These are phyloP conservation scores for Pangasius macronema DNA, from an alignment of 2,797 vertebrate species.

Conservation along the genomic window DNA sequence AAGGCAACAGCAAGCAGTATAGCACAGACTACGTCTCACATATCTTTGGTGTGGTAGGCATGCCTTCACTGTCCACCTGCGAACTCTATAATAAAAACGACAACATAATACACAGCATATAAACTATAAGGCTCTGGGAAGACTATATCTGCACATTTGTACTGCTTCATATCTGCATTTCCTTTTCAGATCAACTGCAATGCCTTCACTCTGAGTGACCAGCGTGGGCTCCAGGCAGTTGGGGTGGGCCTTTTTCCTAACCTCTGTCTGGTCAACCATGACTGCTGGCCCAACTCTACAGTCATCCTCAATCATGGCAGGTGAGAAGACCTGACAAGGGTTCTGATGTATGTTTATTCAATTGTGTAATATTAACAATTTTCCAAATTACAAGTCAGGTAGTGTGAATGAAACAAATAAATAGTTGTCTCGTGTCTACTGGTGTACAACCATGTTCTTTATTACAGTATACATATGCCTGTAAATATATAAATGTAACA, in stretches of 20 bases:
- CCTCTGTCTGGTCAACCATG: constrained; percentile 90
- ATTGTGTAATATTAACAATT: neutral
- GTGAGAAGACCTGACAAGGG: constrained; percentile 71
- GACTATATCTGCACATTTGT: neutral
- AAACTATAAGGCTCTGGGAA: neutral
- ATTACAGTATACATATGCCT: neutral
- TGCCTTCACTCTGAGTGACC: constrained; percentile 90
- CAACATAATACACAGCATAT: neutral
- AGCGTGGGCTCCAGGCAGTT: constrained; percentile 89
- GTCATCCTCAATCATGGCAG: constrained; percentile 94
- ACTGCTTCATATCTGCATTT: constrained; percentile 16
- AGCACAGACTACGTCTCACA: constrained; percentile 82
- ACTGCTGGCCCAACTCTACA: constrained; percentile 96
- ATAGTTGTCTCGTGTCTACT: neutral
- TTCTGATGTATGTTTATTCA: neutral
- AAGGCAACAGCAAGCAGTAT: constrained; percentile 74
- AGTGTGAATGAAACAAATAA: neutral
- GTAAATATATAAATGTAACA: neutral
- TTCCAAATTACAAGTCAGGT: neutral
- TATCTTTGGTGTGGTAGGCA: constrained; percentile 86
- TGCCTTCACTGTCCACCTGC: neutral
- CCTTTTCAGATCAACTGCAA: constrained; percentile 87
- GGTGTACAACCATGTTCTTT: neutral
- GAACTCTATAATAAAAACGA: neutral
- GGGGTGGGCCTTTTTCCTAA: constrained; percentile 95